A percentile compares a stretch with the other conserved stretches of the same genome.
These are phyloP conservation scores for Glaucopsyche alexis DNA, from an alignment of 2,888 invertebrate species.

Conservation along the genomic window DNA sequence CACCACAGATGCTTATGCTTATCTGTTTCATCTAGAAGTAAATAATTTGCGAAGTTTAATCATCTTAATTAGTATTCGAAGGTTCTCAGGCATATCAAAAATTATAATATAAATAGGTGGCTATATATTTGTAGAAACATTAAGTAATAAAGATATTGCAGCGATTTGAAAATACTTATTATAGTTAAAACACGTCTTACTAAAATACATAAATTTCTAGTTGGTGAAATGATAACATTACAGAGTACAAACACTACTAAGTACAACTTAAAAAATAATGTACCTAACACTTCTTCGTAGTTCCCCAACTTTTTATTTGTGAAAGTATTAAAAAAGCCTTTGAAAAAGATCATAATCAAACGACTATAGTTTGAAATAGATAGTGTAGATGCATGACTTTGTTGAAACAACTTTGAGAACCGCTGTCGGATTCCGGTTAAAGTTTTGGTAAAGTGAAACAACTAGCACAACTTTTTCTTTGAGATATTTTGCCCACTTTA, in stretches of 20 bases:
- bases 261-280: background rate
- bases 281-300: too few species aligned
- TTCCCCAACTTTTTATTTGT: background rate
- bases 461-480: conserved; percentile 29
- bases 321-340: conserved; percentile 11
- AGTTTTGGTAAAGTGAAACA: conserved; percentile 30
- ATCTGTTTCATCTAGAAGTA: too few species aligned
- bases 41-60: too few species aligned
- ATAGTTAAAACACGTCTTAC: too few species aligned
- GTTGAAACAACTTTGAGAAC: conserved; percentile 21
- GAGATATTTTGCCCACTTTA: conserved; percentile 27
- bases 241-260: background rate
- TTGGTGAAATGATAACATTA: background rate
- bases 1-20: too few species aligned
- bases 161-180: too few species aligned
- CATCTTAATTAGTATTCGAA: too few species aligned
- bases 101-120: too few species aligned
- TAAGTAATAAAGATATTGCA: too few species aligned
- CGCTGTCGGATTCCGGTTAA: conserved; percentile 28
- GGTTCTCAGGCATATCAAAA: too few species aligned
- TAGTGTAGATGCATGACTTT: conserved; percentile 24
- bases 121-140: too few species aligned
- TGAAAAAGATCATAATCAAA: conserved; percentile 19
- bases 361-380: conserved; percentile 22
- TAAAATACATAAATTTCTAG: too few species aligned